Percentiles rank a stretch among this genome's conserved stretches.
phyloP scores from a whole-genome alignment of 2,888 invertebrate genomes.

The Merodon equestris region DNA sequence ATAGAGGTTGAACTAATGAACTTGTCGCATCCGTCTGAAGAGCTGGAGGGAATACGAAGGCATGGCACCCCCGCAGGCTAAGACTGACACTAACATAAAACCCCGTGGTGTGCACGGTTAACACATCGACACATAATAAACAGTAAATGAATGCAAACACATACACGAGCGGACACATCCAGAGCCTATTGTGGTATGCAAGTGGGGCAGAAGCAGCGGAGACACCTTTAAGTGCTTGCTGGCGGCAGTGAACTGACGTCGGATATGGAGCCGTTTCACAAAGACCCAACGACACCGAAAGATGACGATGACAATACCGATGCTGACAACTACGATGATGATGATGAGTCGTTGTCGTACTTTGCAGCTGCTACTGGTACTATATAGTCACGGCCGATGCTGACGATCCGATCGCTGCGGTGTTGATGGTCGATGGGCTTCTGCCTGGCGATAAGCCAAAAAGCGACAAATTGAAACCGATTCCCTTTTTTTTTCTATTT shows the following conservation, averaged over 20 bases:
- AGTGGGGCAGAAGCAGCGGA: conserved; percentile 7
- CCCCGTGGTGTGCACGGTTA: conserved; percentile 47
- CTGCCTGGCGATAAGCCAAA: conserved; percentile 51
- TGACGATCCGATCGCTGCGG: too few relatives aligned
- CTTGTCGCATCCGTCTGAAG: conserved; percentile 24
- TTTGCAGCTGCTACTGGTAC: conserved; percentile 6
- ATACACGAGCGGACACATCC: conserved; percentile 9
- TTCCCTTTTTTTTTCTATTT: conserved; percentile 49
- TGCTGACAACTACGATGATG: conserved; percentile 28
- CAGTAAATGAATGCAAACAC: neutral
- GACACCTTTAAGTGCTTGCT: conserved; percentile 55
- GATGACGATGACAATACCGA: conserved; percentile 56
- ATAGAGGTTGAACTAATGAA: conserved; percentile 38
- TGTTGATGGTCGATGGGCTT: conserved; percentile 15
- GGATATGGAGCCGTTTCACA: conserved; percentile 26
- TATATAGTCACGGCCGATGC: too few relatives aligned
- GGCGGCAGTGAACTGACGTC: conserved; percentile 52
- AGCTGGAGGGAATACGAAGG: too few relatives aligned
- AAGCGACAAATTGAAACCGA: conserved; percentile 35
- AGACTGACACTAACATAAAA: conserved; percentile 13
- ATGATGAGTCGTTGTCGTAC: conserved; percentile 1
- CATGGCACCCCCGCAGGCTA: neutral
- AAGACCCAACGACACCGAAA: conserved; percentile 44
- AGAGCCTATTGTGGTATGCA: neutral
- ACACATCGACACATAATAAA: conserved; percentile 13